These are phyloP conservation scores for Ethmia dodecea DNA, from an alignment of 2,888 invertebrate genomes.

Conservation along the genomic window DNA sequence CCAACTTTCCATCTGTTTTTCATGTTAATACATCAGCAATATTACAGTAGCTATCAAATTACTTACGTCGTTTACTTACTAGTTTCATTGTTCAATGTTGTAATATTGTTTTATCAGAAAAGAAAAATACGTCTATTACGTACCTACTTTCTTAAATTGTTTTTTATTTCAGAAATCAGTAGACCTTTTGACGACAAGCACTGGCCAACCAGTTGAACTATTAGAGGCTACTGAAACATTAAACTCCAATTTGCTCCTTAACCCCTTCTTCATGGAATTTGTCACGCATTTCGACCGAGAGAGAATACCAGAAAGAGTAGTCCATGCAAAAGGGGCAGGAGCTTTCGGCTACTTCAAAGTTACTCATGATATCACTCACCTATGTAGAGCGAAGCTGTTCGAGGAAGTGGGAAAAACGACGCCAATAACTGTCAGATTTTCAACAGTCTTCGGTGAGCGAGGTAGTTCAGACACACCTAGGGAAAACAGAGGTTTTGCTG, in stretches of 20 bases:
- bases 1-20: too few relatives aligned
- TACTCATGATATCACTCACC: conserved; percentile 3
- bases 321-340: conserved; percentile 93
- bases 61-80: too few relatives aligned
- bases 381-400: conserved; percentile 75
- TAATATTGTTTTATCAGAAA: background rate
- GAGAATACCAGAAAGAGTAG: conserved; percentile 92
- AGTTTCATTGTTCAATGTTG: background rate
- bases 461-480: conserved; percentile 76
- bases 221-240: conserved; percentile 5
- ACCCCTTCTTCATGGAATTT: conserved; percentile 78
- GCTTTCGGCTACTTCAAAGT: conserved; percentile 41
- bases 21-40: too few relatives aligned
- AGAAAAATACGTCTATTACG: background rate
- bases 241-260: conserved; percentile 11
- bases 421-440: conserved; percentile 75
- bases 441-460: conserved; percentile 77
- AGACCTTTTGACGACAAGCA: conserved; percentile 52
- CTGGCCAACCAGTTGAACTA: conserved; percentile 10
- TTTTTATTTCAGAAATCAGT: conserved; percentile 14
- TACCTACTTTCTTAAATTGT: too few relatives aligned
- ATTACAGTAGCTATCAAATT: too few relatives aligned
- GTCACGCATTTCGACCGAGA: conserved; percentile 87
- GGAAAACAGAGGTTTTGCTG: conserved; percentile 58
- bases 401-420: conserved; percentile 77